These are phyloP conservation scores for Drosophila neutralis DNA, from an alignment of 2,888 invertebrate species.

Conservation along the genomic window DNA sequence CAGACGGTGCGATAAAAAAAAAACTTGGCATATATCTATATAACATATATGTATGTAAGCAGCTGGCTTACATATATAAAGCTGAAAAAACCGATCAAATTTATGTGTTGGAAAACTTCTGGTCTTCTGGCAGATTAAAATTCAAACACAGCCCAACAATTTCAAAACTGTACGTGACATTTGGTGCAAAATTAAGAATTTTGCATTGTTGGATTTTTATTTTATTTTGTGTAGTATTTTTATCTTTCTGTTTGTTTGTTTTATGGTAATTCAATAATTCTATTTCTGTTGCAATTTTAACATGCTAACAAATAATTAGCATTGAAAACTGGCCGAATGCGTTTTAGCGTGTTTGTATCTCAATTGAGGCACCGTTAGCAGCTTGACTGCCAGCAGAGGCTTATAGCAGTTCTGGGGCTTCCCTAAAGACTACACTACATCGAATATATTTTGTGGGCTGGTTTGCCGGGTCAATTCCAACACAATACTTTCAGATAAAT, in stretches of 20 bases:
- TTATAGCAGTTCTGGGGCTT: slow-evolving; percentile 47
- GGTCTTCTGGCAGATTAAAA: slow-evolving; percentile 32
- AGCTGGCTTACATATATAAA: slow-evolving; percentile 5
- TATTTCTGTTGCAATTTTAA: slow-evolving; percentile 38
- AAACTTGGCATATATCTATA: slow-evolving; percentile 22
- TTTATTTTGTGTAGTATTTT: slow-evolving; percentile 5
- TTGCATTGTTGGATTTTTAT: slow-evolving; percentile 19
- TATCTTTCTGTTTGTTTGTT: slow-evolving; percentile 11
- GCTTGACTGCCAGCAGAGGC: slow-evolving; percentile 19
- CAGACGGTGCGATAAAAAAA: slow-evolving; percentile 40
- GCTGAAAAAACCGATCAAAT: slow-evolving; percentile 29
- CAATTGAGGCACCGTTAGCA: slow-evolving; percentile 22
- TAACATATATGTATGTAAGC: slow-evolving; percentile 11
- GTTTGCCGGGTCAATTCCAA: slow-evolving; percentile 5
- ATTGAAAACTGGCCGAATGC: slow-evolving; percentile 25
- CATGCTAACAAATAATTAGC: slow-evolving; percentile 76
- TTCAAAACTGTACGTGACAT: slow-evolving; percentile 41
- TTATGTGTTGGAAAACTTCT: slow-evolving; percentile 42
- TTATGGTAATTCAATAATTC: slow-evolving; percentile 64
- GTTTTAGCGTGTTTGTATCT: slow-evolving; percentile 22
- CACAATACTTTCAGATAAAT: slow-evolving; percentile 20
- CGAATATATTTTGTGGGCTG: slow-evolving; percentile 8
- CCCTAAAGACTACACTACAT: not conserved
- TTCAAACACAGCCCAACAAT: slow-evolving; percentile 24
- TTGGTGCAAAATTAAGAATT: slow-evolving; percentile 22